phyloP scores from a whole-genome alignment of 2,888 invertebrate species.

The Ditula angustiorana region DNA sequence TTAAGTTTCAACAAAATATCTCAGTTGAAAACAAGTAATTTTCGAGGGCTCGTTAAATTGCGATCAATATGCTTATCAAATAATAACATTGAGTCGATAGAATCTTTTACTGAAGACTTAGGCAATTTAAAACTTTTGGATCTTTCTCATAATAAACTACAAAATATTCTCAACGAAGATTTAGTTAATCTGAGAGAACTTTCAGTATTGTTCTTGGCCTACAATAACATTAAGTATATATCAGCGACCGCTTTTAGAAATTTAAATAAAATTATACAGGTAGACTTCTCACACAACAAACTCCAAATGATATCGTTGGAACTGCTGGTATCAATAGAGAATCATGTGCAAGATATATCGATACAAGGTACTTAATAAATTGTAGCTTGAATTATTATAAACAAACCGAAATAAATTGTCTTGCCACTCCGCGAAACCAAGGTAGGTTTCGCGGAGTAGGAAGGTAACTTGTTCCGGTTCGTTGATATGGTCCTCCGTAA shows the following conservation, averaged over 20 bases:
- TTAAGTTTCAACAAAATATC: conserved; percentile 93
- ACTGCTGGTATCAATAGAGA: conserved; percentile 92
- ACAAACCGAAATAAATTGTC: no score
- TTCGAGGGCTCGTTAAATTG: conserved; percentile 91
- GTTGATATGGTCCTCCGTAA: no score
- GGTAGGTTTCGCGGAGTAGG: no score
- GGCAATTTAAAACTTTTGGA: conserved; percentile 92
- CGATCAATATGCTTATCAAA: conserved; percentile 93
- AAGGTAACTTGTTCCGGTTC: no score
- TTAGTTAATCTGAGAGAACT: conserved; percentile 92
- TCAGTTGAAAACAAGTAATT: conserved; percentile 92
- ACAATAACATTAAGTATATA: conserved; percentile 93
- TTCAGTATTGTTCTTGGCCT: conserved; percentile 91
- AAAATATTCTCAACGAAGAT: conserved; percentile 90
- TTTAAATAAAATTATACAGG: conserved; percentile 90
- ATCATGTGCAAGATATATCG: conserved; percentile 91
- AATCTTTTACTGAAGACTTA: conserved; percentile 92
- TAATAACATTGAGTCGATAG: conserved; percentile 92
- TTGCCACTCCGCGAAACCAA: no score
- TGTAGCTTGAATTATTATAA: no score
- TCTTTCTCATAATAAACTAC: conserved; percentile 93
- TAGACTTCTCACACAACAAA: conserved; percentile 93
- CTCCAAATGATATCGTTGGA: conserved; percentile 92
- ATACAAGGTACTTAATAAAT: conserved; percentile 89
- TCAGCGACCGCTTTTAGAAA: conserved; percentile 92